Percentiles rank a stretch among this genome's conserved stretches.
Evolutionary conservation across 2,888 invertebrate species (phyloP).

Genomic region (Deroplatys truncata): DNA sequence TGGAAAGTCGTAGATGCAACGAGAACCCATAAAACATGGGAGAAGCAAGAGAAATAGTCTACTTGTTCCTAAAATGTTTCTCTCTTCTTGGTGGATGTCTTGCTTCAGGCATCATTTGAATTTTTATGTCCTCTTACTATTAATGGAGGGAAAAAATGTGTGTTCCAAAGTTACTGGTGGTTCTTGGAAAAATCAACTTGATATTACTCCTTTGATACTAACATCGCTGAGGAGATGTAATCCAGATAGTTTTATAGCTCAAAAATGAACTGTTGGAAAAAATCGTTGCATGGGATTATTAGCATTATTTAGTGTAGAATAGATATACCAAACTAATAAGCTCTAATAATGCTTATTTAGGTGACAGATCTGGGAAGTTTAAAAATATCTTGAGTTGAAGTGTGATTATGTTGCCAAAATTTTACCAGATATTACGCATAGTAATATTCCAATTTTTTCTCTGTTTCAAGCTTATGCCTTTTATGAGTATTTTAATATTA

Average conservation of each 20-base stretch:
- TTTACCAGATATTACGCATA: no score
- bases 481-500: no score
- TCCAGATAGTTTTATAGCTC: not conserved
- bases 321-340: no score
- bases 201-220: not conserved
- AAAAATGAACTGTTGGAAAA: no score
- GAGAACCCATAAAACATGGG: not conserved
- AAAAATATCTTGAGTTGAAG: no score
- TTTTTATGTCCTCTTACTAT: not conserved
- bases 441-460: no score
- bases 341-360: no score
- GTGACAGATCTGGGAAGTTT: no score
- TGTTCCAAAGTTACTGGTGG: not conserved
- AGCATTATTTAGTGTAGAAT: no score
- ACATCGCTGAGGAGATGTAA: not conserved
- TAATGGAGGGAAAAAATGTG: not conserved
- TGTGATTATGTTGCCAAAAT: no score
- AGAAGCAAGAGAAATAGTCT: not conserved
- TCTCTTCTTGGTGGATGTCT: not conserved
- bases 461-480: no score
- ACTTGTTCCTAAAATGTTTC: not conserved
- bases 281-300: no score
- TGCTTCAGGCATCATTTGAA: constrained; percentile 5
- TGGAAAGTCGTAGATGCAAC: not conserved
- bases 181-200: not conserved